Conservation (phyloP, 37 sponge, comb jelly and placozoan genomes). For the Amphimedon queenslandica region DNA sequence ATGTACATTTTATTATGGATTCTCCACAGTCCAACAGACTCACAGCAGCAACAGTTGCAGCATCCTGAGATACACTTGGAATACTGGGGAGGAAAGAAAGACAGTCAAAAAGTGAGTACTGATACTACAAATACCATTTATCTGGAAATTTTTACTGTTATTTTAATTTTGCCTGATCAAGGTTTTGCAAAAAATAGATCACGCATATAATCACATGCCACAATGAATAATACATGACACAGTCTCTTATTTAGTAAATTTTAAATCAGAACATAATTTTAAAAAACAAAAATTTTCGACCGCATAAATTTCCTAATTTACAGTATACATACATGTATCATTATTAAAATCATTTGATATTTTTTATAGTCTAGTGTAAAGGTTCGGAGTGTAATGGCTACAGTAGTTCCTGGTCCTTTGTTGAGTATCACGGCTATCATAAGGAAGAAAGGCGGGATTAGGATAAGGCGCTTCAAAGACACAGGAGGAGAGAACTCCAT, state of each 20-base stretch:
- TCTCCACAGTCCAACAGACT: not conserved
- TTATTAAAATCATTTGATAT: too few species aligned
- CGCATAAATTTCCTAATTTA: too few species aligned
- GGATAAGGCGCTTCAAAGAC: constrained; percentile 25
- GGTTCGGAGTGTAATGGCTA: constrained; percentile 58
- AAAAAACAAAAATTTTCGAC: too few species aligned
- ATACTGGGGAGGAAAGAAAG: constrained; percentile 41
- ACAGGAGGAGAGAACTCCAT: constrained; percentile 22
- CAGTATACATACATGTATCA: too few species aligned
- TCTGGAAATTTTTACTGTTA: not conserved
- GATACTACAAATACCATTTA: not conserved
- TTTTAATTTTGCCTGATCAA: not conserved
- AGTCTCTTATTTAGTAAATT: too few species aligned
- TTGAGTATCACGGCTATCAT: constrained; percentile 49
- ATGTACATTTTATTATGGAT: too few species aligned
- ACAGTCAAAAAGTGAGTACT: constrained; percentile 33
- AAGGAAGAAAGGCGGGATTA: constrained; percentile 38
- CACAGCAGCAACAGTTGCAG: not conserved
- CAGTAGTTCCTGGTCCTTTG: constrained; percentile 21
- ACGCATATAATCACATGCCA: too few species aligned
- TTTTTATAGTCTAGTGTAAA: constrained; percentile 25
- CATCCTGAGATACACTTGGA: constrained; percentile 38
- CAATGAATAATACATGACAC: too few species aligned
- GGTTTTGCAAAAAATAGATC: too few species aligned
- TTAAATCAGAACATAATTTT: too few species aligned